Percentiles rank a stretch among this genome's conserved stretches.
Evolutionary conservation across 1,140 invertebrate species (phyloP).

Genomic region (Drosophila bifasciata): DNA sequence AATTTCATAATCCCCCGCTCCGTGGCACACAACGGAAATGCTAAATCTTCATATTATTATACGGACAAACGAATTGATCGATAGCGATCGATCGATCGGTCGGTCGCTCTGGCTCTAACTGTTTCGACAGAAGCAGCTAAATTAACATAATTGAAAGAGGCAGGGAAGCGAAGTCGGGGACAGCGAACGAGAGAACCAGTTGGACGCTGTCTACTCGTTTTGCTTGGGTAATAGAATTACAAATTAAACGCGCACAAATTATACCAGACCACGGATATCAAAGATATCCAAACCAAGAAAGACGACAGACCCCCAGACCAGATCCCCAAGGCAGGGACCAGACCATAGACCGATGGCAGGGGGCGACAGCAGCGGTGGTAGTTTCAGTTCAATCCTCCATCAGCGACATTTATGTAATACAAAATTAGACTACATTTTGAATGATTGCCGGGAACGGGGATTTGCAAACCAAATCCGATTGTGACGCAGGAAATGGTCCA

Average conservation of each 20-base stretch:
- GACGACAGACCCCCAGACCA: constrained; percentile 34
- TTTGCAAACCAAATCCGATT: constrained; percentile 75
- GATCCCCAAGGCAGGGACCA: constrained; percentile 40
- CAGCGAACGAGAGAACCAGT: constrained; percentile 62
- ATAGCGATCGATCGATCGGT: constrained; percentile 50
- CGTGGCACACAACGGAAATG: constrained; percentile 66
- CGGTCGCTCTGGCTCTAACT: constrained; percentile 56
- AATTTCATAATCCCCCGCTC: constrained; percentile 64
- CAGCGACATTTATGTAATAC: constrained; percentile 72
- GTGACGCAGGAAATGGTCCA: constrained; percentile 55
- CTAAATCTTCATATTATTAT: constrained; percentile 83
- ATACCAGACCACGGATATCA: constrained; percentile 71
- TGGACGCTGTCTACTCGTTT: constrained; percentile 42
- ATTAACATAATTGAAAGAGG: constrained; percentile 80
- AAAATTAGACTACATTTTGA: constrained; percentile 80
- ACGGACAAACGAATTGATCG: constrained; percentile 60
- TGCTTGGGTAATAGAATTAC: constrained; percentile 81
- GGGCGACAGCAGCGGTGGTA: not conserved
- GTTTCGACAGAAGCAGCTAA: constrained; percentile 70
- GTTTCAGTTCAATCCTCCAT: constrained; percentile 19
- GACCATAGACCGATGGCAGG: not conserved
- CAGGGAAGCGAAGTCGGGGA: constrained; percentile 21
- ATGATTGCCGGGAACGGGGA: constrained; percentile 57
- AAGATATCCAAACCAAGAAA: constrained; percentile 28
- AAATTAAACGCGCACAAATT: constrained; percentile 83